A percentile compares a stretch with the other conserved stretches of the same genome.
Conservation (phyloP, 2,113 vertebrate genomes). For the Xiphophorus maculatus region DNA sequence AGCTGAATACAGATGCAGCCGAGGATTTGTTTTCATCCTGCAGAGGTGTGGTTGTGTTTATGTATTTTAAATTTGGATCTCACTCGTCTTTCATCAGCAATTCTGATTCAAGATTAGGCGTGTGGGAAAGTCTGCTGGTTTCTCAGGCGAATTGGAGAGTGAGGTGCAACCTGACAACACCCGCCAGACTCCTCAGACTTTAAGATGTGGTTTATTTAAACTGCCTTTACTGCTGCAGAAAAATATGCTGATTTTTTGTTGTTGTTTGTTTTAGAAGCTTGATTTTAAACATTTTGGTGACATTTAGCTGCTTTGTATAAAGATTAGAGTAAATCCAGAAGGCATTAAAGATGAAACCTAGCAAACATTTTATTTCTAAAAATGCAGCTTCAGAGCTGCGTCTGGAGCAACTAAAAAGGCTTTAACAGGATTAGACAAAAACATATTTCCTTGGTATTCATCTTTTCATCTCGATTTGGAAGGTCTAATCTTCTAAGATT, state of each 20-base stretch:
- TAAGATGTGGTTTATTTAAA: conserved; percentile 12
- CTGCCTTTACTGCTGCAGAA: background rate
- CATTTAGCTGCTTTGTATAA: conserved; percentile 2
- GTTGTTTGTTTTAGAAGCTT: background rate
- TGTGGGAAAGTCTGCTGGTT: conserved; percentile 19
- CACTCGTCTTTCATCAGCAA: conserved; percentile 31
- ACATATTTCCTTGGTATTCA: background rate
- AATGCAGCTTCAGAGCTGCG: conserved; percentile 6
- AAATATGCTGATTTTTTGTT: background rate
- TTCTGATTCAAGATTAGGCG: conserved; percentile 36
- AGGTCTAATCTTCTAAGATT: background rate
- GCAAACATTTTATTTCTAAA: background rate
- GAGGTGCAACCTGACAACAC: conserved; percentile 17
- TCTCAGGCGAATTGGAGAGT: background rate
- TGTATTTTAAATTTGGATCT: conserved; percentile 33
- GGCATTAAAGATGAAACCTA: background rate
- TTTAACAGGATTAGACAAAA: background rate
- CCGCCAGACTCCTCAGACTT: background rate
- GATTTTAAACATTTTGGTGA: conserved; percentile 7
- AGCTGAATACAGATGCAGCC: conserved; percentile 50
- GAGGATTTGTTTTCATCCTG: conserved; percentile 3
- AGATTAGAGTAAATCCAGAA: conserved; percentile 29
- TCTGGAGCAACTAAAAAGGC: conserved; percentile 18
- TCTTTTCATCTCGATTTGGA: background rate
- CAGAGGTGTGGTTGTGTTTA: background rate